Base-by-base conservation (phyloP, 2,113 vertebrate species). In the Equus przewalskii region DNA sequence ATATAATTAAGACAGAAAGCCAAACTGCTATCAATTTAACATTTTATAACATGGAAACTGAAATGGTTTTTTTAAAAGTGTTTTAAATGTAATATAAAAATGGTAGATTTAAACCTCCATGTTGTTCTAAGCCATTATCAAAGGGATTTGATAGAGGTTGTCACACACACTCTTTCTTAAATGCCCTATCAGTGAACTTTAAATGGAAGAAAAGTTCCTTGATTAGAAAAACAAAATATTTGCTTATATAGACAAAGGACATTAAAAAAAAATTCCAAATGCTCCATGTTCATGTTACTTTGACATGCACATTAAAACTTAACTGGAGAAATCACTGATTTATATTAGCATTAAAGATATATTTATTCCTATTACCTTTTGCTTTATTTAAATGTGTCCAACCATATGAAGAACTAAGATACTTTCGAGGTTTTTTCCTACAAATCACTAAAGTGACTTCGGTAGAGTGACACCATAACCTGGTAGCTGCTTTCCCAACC, bases 401-500 rank as follows among this genome's bases (percentile, higher is more conserved):
- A 79, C 49, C 44, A 96, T 41, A 95, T 87, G 46, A 97, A 87
- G 82, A 96, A 89, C 65, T 94, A 88, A 78, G 72, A 89, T 65
- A 87, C 28, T 82, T 72, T n/a, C 64, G 69, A 78, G 22, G 30
- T 67, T 90, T 94, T 96, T 94, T 87, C 72, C 72, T 2, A 89
- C 90, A 97, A 95, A 89, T 81, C 46, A 88, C 65, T 97, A 65
- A 96, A 96, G 70, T 28, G 33, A 67, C 60, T 85, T 79, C 72
- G 46, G 28, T 84, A 97, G 14, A 95, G 36, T 7, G 6, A 95
- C 16, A 87, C 70, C 56, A 6, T 72, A 89, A 64, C 36, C 0
- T 67, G 41, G 64, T 79, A 78, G 86, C 46, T 96, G 28, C 75
- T 95, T 92, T 97, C 67, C 51, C 97, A 97, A 97, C 83, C 91